phyloP scores from a whole-genome alignment of 2,797 vertebrate species.

The Salmo trutta region DNA sequence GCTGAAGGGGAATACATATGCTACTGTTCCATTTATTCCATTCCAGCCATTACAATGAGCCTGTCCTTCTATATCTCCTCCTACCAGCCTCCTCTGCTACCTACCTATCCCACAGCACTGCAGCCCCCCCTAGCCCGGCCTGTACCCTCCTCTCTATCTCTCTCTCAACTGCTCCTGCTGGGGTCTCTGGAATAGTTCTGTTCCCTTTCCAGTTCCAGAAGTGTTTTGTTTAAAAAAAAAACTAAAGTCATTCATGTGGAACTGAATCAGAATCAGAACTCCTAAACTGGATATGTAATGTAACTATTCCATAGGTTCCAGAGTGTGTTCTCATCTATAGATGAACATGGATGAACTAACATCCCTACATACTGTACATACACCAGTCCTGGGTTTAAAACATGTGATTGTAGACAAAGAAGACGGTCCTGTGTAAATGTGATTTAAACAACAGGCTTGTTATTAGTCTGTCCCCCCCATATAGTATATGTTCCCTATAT shows the following conservation, averaged over 20 bases:
- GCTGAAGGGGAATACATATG: background rate
- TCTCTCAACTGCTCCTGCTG: too few species aligned
- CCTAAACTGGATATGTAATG: background rate
- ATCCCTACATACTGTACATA: background rate
- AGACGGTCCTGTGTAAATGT: background rate
- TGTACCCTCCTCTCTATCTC: background rate
- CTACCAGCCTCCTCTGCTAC: background rate
- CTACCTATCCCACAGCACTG: background rate
- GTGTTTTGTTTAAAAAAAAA: background rate
- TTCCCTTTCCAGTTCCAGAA: background rate
- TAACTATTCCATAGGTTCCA: background rate
- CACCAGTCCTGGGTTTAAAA: slow-evolving; percentile 1
- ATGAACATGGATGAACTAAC: background rate
- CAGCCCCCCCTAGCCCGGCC: background rate
- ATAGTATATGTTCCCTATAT: too few species aligned
- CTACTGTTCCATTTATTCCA: background rate
- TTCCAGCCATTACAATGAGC: background rate
- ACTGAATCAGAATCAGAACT: background rate
- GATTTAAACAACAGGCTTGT: background rate
- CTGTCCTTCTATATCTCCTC: background rate
- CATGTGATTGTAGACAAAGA: background rate
- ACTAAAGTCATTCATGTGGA: background rate
- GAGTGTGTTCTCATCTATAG: background rate
- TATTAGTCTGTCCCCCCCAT: background rate
- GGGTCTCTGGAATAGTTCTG: background rate